A percentile compares a stretch with the other conserved stretches of the same genome.
These are phyloP conservation scores for Exephanes ischioxanthus DNA, from an alignment of 2,888 invertebrate species.

Conservation along the genomic window DNA sequence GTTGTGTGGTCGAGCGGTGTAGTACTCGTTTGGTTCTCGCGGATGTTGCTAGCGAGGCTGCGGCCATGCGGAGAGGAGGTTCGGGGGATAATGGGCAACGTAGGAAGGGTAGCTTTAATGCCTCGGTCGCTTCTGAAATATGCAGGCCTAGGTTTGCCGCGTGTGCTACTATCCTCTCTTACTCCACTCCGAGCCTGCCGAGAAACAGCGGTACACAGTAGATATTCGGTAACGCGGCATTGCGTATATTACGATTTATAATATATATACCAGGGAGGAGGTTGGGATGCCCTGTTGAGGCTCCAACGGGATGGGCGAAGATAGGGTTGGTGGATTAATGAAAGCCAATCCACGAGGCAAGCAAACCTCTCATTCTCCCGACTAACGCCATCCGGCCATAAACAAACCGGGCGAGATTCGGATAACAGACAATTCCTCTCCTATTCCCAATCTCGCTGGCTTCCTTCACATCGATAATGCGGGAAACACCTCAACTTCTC, in stretches of 20 bases:
- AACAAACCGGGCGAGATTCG: slow-evolving; percentile 79
- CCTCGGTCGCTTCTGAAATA: slow-evolving; percentile 82
- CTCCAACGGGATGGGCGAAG: slow-evolving; percentile 67
- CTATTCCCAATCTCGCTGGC: not conserved
- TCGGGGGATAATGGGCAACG: slow-evolving; percentile 81
- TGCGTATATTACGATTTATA: slow-evolving; percentile 83
- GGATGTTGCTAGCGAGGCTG: slow-evolving; percentile 41
- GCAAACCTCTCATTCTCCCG: slow-evolving; percentile 73
- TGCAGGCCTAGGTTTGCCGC: slow-evolving; percentile 82
- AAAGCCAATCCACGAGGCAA: slow-evolving; percentile 82
- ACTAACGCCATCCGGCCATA: slow-evolving; percentile 79
- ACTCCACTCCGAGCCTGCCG: slow-evolving; percentile 57
- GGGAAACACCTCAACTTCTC: slow-evolving; percentile 34
- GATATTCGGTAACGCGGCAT: slow-evolving; percentile 78
- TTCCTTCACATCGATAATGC: slow-evolving; percentile 49
- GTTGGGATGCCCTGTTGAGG: slow-evolving; percentile 59
- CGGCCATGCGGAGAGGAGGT: slow-evolving; percentile 69
- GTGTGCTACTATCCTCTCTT: slow-evolving; percentile 52
- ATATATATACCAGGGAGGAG: slow-evolving; percentile 74
- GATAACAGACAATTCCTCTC: slow-evolving; percentile 73
- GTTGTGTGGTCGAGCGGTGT: slow-evolving; percentile 26
- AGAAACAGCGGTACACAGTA: slow-evolving; percentile 80
- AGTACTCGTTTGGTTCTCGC: slow-evolving; percentile 38
- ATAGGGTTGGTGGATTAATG: slow-evolving; percentile 84
- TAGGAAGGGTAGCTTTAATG: slow-evolving; percentile 84